Evolutionary conservation across 64 coral and sea anemone genomes (phyloP).

Genomic region (Pocillopora verrucosa): DNA sequence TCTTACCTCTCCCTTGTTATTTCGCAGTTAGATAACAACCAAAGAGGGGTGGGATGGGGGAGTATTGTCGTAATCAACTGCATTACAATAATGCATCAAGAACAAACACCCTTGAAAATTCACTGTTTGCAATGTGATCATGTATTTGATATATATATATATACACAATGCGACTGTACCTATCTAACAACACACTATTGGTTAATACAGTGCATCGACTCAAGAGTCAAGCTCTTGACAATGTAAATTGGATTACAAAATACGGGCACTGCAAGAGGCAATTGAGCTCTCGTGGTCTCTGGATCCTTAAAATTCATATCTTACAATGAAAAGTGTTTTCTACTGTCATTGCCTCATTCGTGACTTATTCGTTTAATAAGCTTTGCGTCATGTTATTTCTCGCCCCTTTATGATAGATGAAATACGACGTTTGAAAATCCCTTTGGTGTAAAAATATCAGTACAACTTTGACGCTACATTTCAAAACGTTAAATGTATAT

Average conservation of each 20-base stretch:
- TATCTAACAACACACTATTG: background rate
- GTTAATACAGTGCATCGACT: background rate
- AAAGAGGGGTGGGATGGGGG: background rate
- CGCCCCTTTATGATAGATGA: too few species aligned
- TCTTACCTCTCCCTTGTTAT: too few species aligned
- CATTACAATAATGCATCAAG: background rate
- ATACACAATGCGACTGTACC: background rate
- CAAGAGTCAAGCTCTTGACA: background rate
- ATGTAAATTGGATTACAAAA: background rate
- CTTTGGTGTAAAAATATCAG: background rate
- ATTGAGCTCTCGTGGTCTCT: too few species aligned
- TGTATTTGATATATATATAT: conserved; percentile 23
- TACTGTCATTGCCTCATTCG: background rate
- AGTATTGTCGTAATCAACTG: background rate
- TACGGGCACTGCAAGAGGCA: background rate
- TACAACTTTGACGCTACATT: background rate
- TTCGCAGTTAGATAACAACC: too few species aligned
- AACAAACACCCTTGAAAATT: background rate
- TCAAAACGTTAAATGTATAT: background rate
- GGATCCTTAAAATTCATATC: too few species aligned
- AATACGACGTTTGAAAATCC: background rate
- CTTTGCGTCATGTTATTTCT: background rate
- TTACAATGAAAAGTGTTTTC: background rate
- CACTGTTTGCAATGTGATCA: background rate
- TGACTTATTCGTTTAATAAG: background rate